Evolutionary conservation across 2,797 vertebrate genomes (phyloP).

Genomic region (Cebuella pygmaea): DNA sequence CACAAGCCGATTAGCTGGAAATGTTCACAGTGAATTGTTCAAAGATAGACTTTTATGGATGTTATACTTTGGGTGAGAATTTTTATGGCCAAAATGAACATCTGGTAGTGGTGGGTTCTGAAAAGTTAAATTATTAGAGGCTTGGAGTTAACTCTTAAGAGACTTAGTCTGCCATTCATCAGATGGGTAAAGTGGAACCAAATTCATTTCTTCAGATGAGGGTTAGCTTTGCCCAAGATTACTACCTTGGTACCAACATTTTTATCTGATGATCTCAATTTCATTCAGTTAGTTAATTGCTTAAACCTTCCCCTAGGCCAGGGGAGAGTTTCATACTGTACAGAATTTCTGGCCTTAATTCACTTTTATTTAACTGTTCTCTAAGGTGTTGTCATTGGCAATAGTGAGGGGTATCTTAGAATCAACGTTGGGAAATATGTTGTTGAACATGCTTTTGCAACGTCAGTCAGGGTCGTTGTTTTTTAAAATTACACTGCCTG

Average conservation of each 20-base stretch:
- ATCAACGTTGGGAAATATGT: not conserved
- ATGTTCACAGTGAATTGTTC: not conserved
- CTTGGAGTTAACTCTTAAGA: not conserved
- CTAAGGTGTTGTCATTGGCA: not conserved
- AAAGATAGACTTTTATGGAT: not conserved
- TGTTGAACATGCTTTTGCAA: not conserved
- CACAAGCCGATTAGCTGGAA: not conserved
- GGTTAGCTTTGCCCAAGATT: not conserved
- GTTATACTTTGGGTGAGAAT: not conserved
- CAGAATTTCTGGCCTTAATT: not conserved
- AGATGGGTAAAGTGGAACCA: not conserved
- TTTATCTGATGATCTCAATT: not conserved
- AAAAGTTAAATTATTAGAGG: not conserved
- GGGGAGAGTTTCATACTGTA: not conserved
- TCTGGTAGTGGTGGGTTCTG: not conserved
- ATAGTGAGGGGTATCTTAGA: fast-evolving
- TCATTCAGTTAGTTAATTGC: not conserved
- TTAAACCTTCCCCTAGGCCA: not conserved
- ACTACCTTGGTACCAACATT: not conserved
- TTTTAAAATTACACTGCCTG: not conserved
- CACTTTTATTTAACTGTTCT: not conserved
- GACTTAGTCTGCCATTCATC: not conserved
- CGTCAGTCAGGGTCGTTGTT: not conserved
- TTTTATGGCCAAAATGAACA: not conserved
- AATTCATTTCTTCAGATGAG: not conserved